A percentile compares a stretch with the other conserved stretches of the same genome.
These are phyloP conservation scores for Oncopeltus fasciatus DNA, from an alignment of 1,140 invertebrate species.

Conservation along the genomic window DNA sequence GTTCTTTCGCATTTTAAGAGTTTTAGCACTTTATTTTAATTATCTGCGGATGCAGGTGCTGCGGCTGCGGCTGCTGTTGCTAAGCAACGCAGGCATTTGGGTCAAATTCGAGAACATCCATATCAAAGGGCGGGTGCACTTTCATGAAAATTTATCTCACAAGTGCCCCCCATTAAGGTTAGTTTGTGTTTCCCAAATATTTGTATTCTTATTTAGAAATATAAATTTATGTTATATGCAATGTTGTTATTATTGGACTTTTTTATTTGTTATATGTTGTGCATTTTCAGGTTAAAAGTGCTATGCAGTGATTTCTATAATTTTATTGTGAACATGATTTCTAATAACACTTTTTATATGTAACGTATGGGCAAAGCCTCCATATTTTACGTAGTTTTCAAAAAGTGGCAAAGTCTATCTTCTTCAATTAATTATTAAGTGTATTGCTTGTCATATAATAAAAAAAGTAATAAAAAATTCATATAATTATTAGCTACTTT, in stretches of 20 bases:
- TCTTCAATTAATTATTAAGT: no score
- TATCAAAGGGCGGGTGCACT: slow-evolving; percentile 76
- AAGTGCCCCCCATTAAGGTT: slow-evolving; percentile 19
- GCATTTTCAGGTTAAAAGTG: slow-evolving; percentile 1
- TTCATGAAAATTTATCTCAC: slow-evolving; percentile 19
- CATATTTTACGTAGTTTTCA: no score
- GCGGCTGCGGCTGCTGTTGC: slow-evolving; percentile 55
- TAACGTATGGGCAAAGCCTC: no score
- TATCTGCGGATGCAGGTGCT: slow-evolving; percentile 12
- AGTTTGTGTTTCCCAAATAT: slow-evolving; percentile 18
- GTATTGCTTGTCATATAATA: no score
- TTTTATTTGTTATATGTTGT: slow-evolving; percentile 7
- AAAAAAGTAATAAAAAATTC: no score
- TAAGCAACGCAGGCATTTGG: slow-evolving; percentile 59
- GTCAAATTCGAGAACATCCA: slow-evolving; percentile 77
- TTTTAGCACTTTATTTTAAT: slow-evolving; percentile 12
- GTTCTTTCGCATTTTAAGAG: neutral
- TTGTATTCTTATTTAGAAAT: neutral
- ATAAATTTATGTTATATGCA: neutral
- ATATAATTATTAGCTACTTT: no score
- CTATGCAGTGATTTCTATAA: no score
- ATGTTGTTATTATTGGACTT: slow-evolving; percentile 2
- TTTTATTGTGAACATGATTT: no score
- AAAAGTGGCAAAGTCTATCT: no score
- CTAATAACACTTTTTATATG: no score